Conservation (phyloP, 2,113 vertebrate species). For the Camelus dromedarius region DNA sequence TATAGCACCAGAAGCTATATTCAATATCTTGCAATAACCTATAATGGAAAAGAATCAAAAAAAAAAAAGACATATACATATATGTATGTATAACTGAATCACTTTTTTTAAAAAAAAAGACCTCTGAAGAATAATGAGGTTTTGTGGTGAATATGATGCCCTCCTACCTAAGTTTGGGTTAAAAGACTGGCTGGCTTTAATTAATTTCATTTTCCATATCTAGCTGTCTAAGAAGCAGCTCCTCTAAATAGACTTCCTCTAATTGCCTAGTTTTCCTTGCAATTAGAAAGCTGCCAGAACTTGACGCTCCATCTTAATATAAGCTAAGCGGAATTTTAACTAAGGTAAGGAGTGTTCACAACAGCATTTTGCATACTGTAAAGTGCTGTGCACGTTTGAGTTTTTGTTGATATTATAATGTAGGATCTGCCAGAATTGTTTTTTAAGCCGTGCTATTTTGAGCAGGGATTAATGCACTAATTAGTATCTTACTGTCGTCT, state of each 20-base stretch:
- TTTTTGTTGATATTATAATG: conserved; percentile 40
- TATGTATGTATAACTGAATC: too few relatives aligned
- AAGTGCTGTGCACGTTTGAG: conserved; percentile 27
- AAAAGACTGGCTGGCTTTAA: not conserved
- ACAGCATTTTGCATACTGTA: conserved; percentile 38
- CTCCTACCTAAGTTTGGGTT: conserved; percentile 8
- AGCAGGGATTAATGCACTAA: conserved; percentile 63
- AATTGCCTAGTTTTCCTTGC: conserved; percentile 64
- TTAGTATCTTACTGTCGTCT: conserved; percentile 58
- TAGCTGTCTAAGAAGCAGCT: conserved; percentile 30
- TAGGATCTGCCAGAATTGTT: conserved; percentile 50
- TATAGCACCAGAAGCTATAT: too few relatives aligned
- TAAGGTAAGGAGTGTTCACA: conserved; percentile 52
- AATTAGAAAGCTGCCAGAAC: conserved; percentile 67
- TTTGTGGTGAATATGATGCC: conserved; percentile 3
- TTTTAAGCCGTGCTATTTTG: conserved; percentile 57
- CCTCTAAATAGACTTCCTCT: conserved; percentile 25
- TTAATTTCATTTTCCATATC: conserved; percentile 32
- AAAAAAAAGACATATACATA: too few relatives aligned
- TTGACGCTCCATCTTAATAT: conserved; percentile 49
- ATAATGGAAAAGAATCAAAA: too few relatives aligned
- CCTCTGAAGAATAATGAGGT: conserved; percentile 24
- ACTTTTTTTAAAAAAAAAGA: not conserved
- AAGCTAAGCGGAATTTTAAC: conserved; percentile 67
- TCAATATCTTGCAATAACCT: too few relatives aligned